phyloP scores from a whole-genome alignment of 1,140 invertebrate species.

The Marisa cornuarietis region DNA sequence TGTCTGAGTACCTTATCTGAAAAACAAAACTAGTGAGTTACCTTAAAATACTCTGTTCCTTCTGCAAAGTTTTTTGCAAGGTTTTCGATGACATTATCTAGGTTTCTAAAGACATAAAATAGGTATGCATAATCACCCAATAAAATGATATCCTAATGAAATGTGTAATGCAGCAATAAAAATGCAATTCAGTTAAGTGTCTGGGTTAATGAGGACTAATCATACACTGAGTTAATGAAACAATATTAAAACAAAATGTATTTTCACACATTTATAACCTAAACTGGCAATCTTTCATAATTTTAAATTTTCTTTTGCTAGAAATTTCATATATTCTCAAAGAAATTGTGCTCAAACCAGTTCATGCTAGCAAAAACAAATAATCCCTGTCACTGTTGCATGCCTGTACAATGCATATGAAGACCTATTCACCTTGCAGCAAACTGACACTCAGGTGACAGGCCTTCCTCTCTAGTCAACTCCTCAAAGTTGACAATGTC shows the following conservation, averaged over 20 bases:
- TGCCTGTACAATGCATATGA: too few relatives aligned
- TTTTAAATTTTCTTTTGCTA: too few relatives aligned
- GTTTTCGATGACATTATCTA: constrained; percentile 82
- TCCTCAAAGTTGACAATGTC: constrained; percentile 74
- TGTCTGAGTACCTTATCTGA: too few relatives aligned
- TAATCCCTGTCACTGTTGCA: too few relatives aligned
- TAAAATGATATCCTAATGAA: not conserved
- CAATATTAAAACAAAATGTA: too few relatives aligned
- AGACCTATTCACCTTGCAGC: constrained; percentile 68
- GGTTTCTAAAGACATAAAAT: constrained; percentile 63
- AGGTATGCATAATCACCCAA: not conserved
- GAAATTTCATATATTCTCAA: too few relatives aligned
- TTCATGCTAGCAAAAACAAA: too few relatives aligned
- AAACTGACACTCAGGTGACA: constrained; percentile 72
- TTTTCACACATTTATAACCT: too few relatives aligned
- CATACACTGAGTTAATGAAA: not conserved
- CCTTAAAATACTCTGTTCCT: constrained; percentile 94
- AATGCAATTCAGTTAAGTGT: not conserved
- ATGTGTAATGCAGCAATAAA: not conserved
- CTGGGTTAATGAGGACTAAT: not conserved
- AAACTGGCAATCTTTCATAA: too few relatives aligned
- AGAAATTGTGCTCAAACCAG: too few relatives aligned
- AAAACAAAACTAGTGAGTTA: constrained; percentile 43
- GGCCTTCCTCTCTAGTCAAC: constrained; percentile 69
- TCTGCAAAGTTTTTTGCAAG: constrained; percentile 89